phyloP scores from a whole-genome alignment of 2,113 vertebrate species.

The Prietella phreatophila region DNA sequence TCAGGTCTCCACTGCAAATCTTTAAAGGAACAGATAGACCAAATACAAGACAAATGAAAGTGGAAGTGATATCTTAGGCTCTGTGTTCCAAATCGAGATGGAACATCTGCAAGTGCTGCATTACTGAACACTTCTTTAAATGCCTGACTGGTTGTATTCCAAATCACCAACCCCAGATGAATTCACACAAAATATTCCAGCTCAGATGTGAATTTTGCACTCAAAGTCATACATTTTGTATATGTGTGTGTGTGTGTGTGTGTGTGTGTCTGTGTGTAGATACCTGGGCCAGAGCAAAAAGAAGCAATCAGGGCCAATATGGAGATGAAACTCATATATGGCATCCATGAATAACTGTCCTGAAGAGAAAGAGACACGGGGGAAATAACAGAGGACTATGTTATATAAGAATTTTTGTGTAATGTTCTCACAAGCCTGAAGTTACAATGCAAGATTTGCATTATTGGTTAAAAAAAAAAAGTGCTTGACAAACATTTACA shows the following conservation, averaged over 20 bases:
- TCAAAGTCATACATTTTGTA: not conserved
- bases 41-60: not conserved
- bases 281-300: conserved; percentile 57
- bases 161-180: not conserved
- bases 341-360: conserved; percentile 50
- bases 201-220: not conserved
- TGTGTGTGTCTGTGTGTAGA: conserved; percentile 13
- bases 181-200: not conserved
- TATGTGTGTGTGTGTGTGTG: conserved; percentile 19
- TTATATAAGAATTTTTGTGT: not conserved
- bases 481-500: not conserved
- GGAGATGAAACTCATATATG: conserved; percentile 52
- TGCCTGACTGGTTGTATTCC: not conserved
- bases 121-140: not conserved
- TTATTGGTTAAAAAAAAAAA: too few relatives aligned
- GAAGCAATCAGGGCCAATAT: conserved; percentile 53
- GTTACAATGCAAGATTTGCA: not conserved
- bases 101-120: not conserved
- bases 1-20: not conserved
- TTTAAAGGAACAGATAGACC: not conserved
- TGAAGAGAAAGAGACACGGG: conserved; percentile 12
- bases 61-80: not conserved
- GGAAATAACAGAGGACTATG: not conserved
- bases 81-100: not conserved
- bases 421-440: not conserved